Conservation (phyloP, 23 tunicate genomes). For the Diplosoma virens region DNA sequence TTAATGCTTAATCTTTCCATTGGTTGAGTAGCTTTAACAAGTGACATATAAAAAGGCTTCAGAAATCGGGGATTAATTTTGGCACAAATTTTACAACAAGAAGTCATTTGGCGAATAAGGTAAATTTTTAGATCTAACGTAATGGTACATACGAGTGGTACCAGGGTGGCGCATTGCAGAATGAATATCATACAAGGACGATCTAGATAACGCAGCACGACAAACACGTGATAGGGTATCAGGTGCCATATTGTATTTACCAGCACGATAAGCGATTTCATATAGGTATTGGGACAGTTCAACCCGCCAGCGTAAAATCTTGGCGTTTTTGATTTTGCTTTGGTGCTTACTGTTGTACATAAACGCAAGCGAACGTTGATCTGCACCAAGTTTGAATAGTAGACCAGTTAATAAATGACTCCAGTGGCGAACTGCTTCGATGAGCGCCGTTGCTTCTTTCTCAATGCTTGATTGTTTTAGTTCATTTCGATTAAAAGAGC, state of each 20-base stretch:
- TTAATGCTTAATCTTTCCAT: neutral
- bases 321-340: constrained; percentile 37
- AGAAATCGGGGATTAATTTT: constrained; percentile 9
- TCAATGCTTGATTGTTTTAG: neutral
- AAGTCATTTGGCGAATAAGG: constrained; percentile 10
- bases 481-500: constrained; percentile 5
- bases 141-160: constrained; percentile 14
- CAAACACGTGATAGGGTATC: constrained; percentile 27
- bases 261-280: constrained; percentile 28
- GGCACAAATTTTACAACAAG: neutral
- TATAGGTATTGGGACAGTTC: neutral
- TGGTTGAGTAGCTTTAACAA: constrained; percentile 18
- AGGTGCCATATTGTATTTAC: constrained; percentile 15
- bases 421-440: constrained; percentile 35
- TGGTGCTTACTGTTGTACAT: neutral
- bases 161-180: constrained; percentile 13
- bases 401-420: neutral
- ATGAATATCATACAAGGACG: constrained; percentile 2
- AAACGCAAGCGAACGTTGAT: constrained; percentile 32
- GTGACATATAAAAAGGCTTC: neutral
- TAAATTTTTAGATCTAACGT: constrained; percentile 12
- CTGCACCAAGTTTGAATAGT: constrained; percentile 9
- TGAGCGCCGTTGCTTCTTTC: constrained; percentile 22
- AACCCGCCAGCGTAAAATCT: constrained; percentile 28
- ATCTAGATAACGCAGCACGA: neutral